Base-by-base conservation (phyloP, 2,888 invertebrate genomes). In the Lochmaea capreae region DNA sequence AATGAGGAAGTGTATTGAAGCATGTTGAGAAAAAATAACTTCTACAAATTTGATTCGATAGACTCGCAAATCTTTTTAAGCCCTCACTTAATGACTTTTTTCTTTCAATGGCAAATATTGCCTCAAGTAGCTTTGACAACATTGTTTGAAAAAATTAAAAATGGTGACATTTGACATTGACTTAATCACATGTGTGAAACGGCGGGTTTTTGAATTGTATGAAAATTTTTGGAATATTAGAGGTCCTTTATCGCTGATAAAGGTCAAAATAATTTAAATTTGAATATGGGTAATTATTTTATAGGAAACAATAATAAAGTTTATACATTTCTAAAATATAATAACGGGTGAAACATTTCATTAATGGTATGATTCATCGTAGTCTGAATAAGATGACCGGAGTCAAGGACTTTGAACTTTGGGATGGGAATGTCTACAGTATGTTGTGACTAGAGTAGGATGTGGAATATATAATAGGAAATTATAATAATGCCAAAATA, bases 361-460 rank as follows among this genome's bases (percentile, higher is more conserved):
- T 59, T 9, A 54, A 54, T 18, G 10, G 33, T 59, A 43, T 63
- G 62, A 62, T 39, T 62, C 43, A 62, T 62, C 62, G 12, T 18
- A 62, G 42, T 18, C 18, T 39, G 16, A 63, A 18, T 43, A 63
- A 63, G 49, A 63, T 63, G 62, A 63, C 62, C 43, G 42, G 43
- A 43, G 42, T 18, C 22, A 63, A 63, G 39, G 62, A 39, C 62
- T 63, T 63, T 63, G 39, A 43, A 63, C 43, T 63, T 63, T 43
- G 12, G 18, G 42, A 62, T 43, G 16, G 42, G 33, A 39, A 39
- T 62, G 16, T 52, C 14, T 14, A 16, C 11, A 18, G 26, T 14
- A 39, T 39, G 39, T 61, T 61, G 14, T n/a, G 61, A 43, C 62
- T 63, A 39, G 33, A 39, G 33, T 39, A 63, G 62, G 61, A 63